These are phyloP conservation scores for Hetaerina titia DNA, from an alignment of 2,888 invertebrate species.

Conservation along the genomic window DNA sequence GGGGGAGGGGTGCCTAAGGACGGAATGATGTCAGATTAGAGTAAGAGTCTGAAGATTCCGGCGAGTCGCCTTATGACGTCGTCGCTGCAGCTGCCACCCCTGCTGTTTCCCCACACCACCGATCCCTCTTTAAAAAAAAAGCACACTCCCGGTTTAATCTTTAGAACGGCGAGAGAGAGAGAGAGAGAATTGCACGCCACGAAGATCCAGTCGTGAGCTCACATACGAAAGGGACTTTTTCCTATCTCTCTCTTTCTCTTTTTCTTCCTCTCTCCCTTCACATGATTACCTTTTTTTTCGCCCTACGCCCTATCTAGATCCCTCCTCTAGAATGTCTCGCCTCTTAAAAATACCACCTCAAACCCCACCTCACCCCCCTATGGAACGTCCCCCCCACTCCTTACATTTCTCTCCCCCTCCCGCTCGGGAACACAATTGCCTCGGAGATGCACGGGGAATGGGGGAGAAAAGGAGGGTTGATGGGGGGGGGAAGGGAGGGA, in stretches of 20 bases:
- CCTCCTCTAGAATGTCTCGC: not conserved
- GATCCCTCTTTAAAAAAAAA: too few relatives aligned
- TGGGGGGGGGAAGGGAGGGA: not conserved
- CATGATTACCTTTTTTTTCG: not conserved
- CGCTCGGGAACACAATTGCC: not conserved
- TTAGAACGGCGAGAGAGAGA: not conserved
- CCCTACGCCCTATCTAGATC: not conserved
- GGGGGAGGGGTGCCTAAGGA: not conserved
- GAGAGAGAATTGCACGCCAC: not conserved
- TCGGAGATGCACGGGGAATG: not conserved
- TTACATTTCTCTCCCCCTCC: not conserved
- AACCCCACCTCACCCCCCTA: not conserved
- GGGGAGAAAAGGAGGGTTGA: not conserved
- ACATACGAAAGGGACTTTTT: too few relatives aligned
- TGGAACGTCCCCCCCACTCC: not conserved
- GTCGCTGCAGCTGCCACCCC: not conserved
- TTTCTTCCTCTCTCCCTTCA: not conserved
- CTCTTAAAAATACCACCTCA: not conserved
- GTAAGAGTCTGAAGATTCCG: not conserved
- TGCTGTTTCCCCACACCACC: not conserved
- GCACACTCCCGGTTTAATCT: not conserved
- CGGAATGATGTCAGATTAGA: constrained; percentile 19
- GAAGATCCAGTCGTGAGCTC: not conserved
- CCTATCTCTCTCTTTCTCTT: too few relatives aligned
- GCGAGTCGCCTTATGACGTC: not conserved